Evolutionary conservation across 2,888 invertebrate genomes (phyloP).

Genomic region (Oscheius sp.): DNA sequence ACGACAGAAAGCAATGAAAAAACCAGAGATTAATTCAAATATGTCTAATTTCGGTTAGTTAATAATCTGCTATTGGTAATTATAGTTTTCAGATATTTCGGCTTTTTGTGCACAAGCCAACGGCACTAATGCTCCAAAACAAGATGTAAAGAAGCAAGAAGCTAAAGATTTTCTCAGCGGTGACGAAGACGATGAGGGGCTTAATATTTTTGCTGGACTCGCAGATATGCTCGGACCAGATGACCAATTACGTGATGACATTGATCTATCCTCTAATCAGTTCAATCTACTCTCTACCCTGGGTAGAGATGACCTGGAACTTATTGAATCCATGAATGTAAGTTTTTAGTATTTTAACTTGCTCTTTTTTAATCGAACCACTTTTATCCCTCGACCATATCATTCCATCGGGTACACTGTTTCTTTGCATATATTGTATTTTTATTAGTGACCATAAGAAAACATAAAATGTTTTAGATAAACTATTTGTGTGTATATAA

Average conservation of each 20-base stretch:
- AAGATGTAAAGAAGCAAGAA: not conserved
- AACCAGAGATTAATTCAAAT: not conserved
- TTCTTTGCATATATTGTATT: not conserved
- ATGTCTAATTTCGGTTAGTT: not conserved
- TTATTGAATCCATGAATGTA: conserved; percentile 39
- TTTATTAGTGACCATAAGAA: not conserved
- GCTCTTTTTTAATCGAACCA: not conserved
- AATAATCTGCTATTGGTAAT: not conserved
- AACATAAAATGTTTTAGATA: not conserved
- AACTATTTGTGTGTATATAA: not conserved
- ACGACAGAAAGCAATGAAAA: conserved; percentile 29
- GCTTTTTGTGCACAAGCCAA: conserved; percentile 17
- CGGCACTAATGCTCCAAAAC: not conserved
- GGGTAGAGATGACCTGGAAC: conserved; percentile 24
- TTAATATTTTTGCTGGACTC: conserved; percentile 1
- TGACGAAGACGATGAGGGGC: conserved; percentile 8
- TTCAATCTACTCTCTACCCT: conserved; percentile 4
- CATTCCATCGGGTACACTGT: not conserved
- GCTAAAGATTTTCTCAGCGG: not conserved
- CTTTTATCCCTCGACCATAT: too few relatives aligned
- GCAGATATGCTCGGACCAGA: conserved; percentile 12
- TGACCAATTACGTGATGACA: conserved; percentile 27
- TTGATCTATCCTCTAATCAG: conserved; percentile 24
- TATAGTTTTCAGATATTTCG: not conserved
- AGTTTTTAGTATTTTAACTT: not conserved